Evolutionary conservation across 2,113 vertebrate genomes (phyloP).

Genomic region (Bubo bubo): DNA sequence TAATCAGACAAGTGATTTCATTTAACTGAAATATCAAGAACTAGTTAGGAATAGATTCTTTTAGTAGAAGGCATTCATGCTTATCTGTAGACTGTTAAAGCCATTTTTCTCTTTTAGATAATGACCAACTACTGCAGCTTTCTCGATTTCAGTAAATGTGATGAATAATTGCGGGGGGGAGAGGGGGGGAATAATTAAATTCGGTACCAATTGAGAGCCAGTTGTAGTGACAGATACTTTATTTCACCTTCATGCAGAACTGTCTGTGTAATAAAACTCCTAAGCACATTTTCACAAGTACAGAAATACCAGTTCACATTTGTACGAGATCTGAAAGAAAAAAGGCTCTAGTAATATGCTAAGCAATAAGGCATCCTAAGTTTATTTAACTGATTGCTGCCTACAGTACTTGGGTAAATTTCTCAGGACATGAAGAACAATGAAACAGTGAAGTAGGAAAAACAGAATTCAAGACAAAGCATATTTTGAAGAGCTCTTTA

Average conservation of each 20-base stretch:
- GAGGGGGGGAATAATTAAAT: background rate
- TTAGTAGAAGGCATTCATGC: background rate
- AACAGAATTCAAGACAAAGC: background rate
- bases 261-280: background rate
- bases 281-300: background rate
- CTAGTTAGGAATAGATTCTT: background rate
- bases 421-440: background rate
- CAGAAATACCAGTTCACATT: background rate
- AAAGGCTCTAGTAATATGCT: background rate
- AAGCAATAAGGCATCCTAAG: background rate
- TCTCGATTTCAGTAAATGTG: background rate
- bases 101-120: slow-evolving; percentile 1
- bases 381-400: slow-evolving; percentile 3
- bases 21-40: background rate
- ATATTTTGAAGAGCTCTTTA: slow-evolving; percentile 2
- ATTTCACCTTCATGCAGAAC: background rate
- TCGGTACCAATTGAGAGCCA: background rate
- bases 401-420: background rate
- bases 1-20: slow-evolving; percentile 35
- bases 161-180: background rate
- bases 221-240: background rate
- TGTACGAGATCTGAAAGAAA: background rate
- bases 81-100: background rate
- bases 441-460: background rate
- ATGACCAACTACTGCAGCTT: background rate